Evolutionary conservation across 2,888 invertebrate genomes (phyloP).

Genomic region (Drosophila heteroneura): DNA sequence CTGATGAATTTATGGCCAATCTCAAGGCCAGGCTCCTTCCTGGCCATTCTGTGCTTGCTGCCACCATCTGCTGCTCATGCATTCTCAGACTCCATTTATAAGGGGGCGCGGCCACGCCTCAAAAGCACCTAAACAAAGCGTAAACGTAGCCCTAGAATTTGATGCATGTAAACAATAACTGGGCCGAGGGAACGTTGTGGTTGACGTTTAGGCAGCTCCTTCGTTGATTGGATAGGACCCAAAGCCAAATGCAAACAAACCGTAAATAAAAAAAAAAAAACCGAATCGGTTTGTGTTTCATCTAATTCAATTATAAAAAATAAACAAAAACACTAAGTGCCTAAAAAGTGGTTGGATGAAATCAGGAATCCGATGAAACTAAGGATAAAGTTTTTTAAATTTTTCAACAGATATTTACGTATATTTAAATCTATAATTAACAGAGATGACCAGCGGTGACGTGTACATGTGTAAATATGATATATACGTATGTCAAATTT

Average conservation of each 20-base stretch:
- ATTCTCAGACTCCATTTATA: slow-evolving; percentile 22
- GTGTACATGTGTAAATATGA: neutral
- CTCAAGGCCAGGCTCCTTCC: slow-evolving; percentile 30
- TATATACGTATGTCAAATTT: neutral
- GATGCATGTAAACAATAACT: slow-evolving; percentile 54
- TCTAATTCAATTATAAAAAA: slow-evolving; percentile 75
- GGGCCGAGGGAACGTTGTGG: neutral
- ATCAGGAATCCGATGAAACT: neutral
- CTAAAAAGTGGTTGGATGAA: neutral
- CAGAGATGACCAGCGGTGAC: neutral
- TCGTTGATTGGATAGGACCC: slow-evolving; percentile 35
- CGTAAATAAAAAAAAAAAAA: neutral
- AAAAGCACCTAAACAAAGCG: slow-evolving; percentile 25
- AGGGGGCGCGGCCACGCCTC: neutral
- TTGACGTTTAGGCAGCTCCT: neutral
- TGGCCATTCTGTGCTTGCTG: neutral
- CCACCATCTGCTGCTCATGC: slow-evolving; percentile 7
- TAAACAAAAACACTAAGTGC: slow-evolving; percentile 29
- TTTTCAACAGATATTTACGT: neutral
- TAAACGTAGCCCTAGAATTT: slow-evolving; percentile 41
- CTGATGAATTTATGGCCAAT: slow-evolving; percentile 72
- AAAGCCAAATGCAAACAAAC: slow-evolving; percentile 51
- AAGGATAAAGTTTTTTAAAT: neutral
- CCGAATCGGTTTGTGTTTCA: slow-evolving; percentile 59
- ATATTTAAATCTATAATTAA: neutral